Base-by-base conservation (phyloP, 64 coral and sea anemone genomes). In the Platygyra sinensis region DNA sequence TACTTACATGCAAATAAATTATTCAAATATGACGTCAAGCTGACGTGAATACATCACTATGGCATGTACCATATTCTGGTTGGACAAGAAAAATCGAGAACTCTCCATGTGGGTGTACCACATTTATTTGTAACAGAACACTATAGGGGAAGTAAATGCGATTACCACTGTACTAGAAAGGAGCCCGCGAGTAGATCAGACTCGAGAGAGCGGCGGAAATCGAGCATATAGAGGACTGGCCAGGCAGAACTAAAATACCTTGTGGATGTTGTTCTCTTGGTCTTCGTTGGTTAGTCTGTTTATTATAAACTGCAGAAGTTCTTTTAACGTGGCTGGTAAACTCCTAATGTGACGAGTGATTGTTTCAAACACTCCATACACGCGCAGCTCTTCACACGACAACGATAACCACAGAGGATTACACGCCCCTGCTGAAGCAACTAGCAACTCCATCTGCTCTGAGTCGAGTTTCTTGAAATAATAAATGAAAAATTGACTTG, bases 341-440 rank as follows among this genome's bases (percentile, higher is more conserved):
- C 62, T 78, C 18, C 73, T 86, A 15, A 98, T 92, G 52, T 98
- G 93, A 17, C 89, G 89, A 19, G 93, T 92, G 20, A 98, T 84
- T 63, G 87, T 94, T 62, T 94, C 80, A 86, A 98, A 98, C 8
- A 94, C 96, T 50, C 96, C 96, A 82, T 78, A 98, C 38, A 98
- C 96, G 24, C 96, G 78, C 3, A 98, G 89, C 60, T 98, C 96
- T 32, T 98, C 93, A 82, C 96, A 98, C 1, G 96, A 89, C 8
- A 98, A 74, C 1, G 96, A 98, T 18, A 98, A 62, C 96, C 93
- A 98, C 38, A 98, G 79, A 9, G 96, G 96, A 32, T 94, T 98
- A 2, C 93, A 67, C 2, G 96, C 89, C 6, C 93, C 96, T 30
- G 94, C 36, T 52, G 90, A 92, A 16, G 33, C 62, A 31, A 98